Percentiles rank a stretch among this genome's conserved stretches.
phyloP scores from a whole-genome alignment of 2,797 vertebrate species.

The Peromyscus melanophrys region DNA sequence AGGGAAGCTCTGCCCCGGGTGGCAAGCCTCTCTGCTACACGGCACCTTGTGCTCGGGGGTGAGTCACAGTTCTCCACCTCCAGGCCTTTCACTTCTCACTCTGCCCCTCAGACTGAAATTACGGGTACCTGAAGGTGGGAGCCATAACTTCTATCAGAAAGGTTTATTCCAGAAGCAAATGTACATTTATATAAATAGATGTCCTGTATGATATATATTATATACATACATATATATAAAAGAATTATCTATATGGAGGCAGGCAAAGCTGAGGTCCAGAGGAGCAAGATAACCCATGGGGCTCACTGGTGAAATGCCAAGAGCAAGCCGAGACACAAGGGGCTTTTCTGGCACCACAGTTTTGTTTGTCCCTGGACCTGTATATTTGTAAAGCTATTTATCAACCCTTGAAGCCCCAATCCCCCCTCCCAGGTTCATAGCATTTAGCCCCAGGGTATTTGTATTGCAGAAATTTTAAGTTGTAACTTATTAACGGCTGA shows the following conservation, averaged over 20 bases:
- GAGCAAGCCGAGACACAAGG: conserved; percentile 70
- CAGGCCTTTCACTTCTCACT: conserved; percentile 56
- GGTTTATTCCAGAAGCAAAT: conserved; percentile 91
- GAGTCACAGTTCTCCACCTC: neutral
- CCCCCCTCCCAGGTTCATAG: conserved; percentile 88
- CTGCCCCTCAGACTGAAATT: conserved; percentile 86
- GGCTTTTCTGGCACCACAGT: conserved; percentile 86
- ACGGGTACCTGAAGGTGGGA: conserved; percentile 90
- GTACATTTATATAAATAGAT: conserved; percentile 96
- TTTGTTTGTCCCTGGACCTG: conserved; percentile 96
- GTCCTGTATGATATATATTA: conserved; percentile 87
- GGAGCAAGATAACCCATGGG: neutral
- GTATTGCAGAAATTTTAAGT: conserved; percentile 88
- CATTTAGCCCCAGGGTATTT: conserved; percentile 90
- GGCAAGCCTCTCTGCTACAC: rapidly evolving
- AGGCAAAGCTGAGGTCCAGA: conserved; percentile 68
- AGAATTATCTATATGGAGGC: conserved; percentile 82
- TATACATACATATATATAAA: conserved; percentile 71
- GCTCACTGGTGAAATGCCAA: conserved; percentile 71
- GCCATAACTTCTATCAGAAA: conserved; percentile 91
- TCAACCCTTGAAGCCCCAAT: conserved; percentile 90
- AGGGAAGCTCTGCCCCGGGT: neutral
- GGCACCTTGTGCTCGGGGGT: conserved; percentile 47
- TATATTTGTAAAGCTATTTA: conserved; percentile 99
- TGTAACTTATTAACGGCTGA: conserved; percentile 97